Percentiles rank a stretch among this genome's conserved stretches.
Conservation (phyloP, 2,797 vertebrate genomes). For the Prunella strophiata region DNA sequence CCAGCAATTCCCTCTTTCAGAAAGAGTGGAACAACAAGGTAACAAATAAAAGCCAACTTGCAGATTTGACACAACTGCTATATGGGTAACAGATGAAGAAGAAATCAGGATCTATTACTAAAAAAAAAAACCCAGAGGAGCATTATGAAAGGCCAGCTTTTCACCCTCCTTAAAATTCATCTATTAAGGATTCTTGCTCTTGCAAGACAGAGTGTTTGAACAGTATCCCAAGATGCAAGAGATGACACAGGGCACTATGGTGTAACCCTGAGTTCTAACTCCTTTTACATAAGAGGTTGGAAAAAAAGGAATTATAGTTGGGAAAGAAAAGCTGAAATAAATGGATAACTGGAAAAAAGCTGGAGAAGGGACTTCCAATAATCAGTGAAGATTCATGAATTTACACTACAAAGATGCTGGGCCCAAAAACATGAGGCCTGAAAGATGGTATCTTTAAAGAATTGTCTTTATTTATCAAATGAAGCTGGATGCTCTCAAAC, state of each 20-base stretch:
- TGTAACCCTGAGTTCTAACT: neutral
- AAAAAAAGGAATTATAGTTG: neutral
- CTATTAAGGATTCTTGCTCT: neutral
- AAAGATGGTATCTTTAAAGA: neutral
- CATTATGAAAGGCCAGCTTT: neutral
- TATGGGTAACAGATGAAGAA: neutral
- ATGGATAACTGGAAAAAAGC: neutral
- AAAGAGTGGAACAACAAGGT: neutral
- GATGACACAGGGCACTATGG: neutral
- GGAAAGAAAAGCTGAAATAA: neutral
- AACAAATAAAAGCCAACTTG: neutral
- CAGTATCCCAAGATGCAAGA: neutral
- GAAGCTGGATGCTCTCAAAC: neutral
- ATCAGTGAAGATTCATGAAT: neutral
- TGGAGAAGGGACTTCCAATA: neutral
- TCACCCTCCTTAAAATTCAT: neutral
- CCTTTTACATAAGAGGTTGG: neutral
- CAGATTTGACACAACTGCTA: neutral
- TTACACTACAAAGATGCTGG: neutral
- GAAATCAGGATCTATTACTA: neutral
- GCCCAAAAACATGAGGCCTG: neutral
- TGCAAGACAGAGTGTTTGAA: neutral
- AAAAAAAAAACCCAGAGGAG: neutral
- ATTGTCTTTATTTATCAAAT: slow-evolving; percentile 11
- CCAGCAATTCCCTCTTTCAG: neutral